Conservation (phyloP, 2,888 invertebrate species). For the Parascotia fuliginaria region DNA sequence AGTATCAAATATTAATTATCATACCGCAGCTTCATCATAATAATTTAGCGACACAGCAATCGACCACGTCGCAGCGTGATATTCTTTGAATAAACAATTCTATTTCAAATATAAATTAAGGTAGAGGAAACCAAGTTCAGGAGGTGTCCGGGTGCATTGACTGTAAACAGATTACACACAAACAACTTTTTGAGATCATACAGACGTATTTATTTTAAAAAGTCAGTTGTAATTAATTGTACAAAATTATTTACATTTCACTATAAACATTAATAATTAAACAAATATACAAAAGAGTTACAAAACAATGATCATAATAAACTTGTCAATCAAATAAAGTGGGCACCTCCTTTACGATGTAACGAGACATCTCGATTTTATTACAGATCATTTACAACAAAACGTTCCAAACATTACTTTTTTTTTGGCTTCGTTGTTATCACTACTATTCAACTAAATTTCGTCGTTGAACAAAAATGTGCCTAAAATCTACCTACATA, state of each 20-base stretch:
- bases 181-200: slow-evolving; percentile 44
- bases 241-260: slow-evolving; percentile 42
- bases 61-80: slow-evolving; percentile 42
- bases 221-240: slow-evolving; percentile 32
- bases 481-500: slow-evolving; percentile 63
- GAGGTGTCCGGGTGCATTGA: slow-evolving; percentile 35
- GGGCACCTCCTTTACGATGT: slow-evolving; percentile 41
- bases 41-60: slow-evolving; percentile 43
- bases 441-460: slow-evolving; percentile 64
- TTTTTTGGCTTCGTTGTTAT: slow-evolving; percentile 76
- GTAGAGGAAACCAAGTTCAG: slow-evolving; percentile 29
- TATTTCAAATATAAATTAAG: slow-evolving; percentile 30
- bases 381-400: slow-evolving; percentile 30
- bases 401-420: slow-evolving; percentile 36
- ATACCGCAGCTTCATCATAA: slow-evolving; percentile 44
- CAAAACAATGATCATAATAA: slow-evolving; percentile 21
- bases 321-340: slow-evolving; percentile 16
- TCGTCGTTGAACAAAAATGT: slow-evolving; percentile 62
- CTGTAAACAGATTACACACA: slow-evolving; percentile 17
- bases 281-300: slow-evolving; percentile 38
- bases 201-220: slow-evolving; percentile 34
- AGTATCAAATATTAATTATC: slow-evolving; percentile 18
- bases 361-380: slow-evolving; percentile 24
- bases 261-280: slow-evolving; percentile 36
- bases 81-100: slow-evolving; percentile 52